Evolutionary conservation across 2,888 invertebrate genomes (phyloP), one percentile per base, ranked within the genome.

Genomic region (Protodeltote pygarga): DNA sequence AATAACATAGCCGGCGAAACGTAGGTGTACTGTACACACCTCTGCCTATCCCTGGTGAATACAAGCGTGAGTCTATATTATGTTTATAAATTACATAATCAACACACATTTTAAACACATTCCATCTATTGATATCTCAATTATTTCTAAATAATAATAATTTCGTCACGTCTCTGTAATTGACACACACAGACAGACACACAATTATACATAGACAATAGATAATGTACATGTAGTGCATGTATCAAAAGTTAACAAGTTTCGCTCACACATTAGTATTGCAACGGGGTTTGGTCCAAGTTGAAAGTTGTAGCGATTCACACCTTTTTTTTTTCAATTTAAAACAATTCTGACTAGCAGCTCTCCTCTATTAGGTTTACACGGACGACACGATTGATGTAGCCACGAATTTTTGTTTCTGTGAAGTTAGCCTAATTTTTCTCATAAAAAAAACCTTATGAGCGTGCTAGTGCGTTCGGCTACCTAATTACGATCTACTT

Each of bases 201-300:
- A 25, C 8, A 5, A 23, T 19, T 14, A 10, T 16, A 27, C 11
- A 25, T 19, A 27, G 14, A 44, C 27, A 11, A 24, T 32, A 9
- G 34, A n/a, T 11, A 6, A 17, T 28, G 11, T 34, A 13, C 27
- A 16, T 21, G 29, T 45, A 23, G 38, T 11, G 5, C 31, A 23
- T 23, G 28, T 31, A 39, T n/a, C 24, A 13, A 29, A 32, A 47
- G 48, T 48, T 60, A 54, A 44, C 41, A 51, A 50, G 58, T 61
- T 58, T 48, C 47, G 50, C 50, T 52, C 38, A 48, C 50, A 42
- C 40, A 46, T 41, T 52, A 34, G 25, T 40, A 48, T 47, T 54
- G 51, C 45, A 31, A 21, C 28, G 8, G 10, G 11, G 15, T 24
- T 2, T 39, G 52, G 48, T 41, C 4, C 13, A 66, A 60, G 32